phyloP scores from a whole-genome alignment of 2,113 vertebrate species.

The Nesospiza acunhae region DNA sequence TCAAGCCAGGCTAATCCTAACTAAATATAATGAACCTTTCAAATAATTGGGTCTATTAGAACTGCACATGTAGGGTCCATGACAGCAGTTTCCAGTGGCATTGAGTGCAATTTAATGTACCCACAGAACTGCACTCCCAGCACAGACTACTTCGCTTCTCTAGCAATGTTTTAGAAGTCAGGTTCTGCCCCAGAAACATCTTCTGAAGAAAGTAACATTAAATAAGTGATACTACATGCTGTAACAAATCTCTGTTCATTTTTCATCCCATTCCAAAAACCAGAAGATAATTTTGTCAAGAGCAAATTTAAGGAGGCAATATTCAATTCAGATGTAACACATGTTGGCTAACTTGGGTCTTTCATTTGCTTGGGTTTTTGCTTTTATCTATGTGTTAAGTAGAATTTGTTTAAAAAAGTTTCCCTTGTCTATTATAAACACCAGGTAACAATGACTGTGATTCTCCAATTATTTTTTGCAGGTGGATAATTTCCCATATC shows the following conservation, averaged over 20 bases:
- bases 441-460: neutral
- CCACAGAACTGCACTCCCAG: neutral
- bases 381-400: neutral
- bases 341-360: neutral
- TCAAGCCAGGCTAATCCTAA: neutral
- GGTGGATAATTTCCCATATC: neutral
- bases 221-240: neutral
- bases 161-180: neutral
- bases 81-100: neutral
- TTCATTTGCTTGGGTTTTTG: neutral
- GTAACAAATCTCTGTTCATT: neutral
- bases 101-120: neutral
- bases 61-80: neutral
- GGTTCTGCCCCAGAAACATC: neutral
- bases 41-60: neutral
- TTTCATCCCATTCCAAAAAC: neutral
- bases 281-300: neutral
- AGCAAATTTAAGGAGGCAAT: neutral
- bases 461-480: neutral
- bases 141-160: neutral
- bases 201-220: neutral
- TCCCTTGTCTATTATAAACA: neutral
- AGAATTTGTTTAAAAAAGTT: neutral
- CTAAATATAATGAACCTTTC: neutral
- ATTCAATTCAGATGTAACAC: neutral